Conservation (phyloP, 2,797 vertebrate species). For the Phalanger gymnotis region DNA sequence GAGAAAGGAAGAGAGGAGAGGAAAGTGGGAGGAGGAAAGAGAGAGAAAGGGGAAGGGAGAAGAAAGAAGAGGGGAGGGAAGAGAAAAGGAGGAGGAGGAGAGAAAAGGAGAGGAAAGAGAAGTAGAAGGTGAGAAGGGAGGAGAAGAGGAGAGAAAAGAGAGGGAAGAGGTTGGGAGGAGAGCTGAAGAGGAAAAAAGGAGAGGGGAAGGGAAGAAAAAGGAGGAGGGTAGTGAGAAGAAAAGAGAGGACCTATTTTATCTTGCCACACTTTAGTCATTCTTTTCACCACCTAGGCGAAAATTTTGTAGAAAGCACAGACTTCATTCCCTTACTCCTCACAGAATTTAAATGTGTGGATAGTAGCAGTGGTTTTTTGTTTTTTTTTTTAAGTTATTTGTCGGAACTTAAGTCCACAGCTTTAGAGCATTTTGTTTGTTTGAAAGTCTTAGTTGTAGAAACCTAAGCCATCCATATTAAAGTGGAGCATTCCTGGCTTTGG, state of each 20-base stretch:
- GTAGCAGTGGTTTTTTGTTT: conserved; percentile 55
- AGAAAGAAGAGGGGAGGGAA: neutral
- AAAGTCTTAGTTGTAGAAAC: conserved; percentile 71
- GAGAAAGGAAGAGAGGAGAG: neutral
- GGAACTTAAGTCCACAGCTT: conserved; percentile 70
- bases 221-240: neutral
- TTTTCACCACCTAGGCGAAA: conserved; percentile 47
- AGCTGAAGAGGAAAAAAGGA: neutral
- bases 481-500: conserved; percentile 79
- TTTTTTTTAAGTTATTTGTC: conserved; percentile 62
- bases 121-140: neutral
- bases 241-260: conserved; percentile 70
- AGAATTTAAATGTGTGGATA: conserved; percentile 50
- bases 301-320: conserved; percentile 56
- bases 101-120: neutral
- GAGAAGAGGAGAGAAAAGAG: neutral
- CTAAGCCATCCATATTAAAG: conserved; percentile 69
- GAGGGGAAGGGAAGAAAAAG: neutral
- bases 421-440: conserved; percentile 72
- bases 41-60: neutral
- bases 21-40: neutral
- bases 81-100: neutral
- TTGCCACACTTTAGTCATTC: conserved; percentile 63
- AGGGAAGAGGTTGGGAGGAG: neutral
- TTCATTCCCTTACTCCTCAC: conserved; percentile 71